phyloP scores from a whole-genome alignment of 2,113 vertebrate genomes.

The Mesocricetus auratus region DNA sequence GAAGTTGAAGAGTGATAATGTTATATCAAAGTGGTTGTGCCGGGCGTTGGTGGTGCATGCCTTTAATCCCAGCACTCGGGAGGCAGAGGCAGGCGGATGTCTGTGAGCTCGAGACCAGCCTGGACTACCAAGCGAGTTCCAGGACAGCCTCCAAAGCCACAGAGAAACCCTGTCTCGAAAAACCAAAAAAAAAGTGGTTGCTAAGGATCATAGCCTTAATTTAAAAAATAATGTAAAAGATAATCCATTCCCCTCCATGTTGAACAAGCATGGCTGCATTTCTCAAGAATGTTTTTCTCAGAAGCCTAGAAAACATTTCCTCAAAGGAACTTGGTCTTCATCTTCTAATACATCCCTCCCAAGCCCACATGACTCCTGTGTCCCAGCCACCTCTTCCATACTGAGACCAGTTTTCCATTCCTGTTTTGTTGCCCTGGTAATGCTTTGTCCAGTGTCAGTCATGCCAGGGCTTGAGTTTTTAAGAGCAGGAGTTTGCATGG shows the following conservation, averaged over 20 bases:
- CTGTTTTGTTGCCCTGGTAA: background rate
- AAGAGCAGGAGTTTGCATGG: background rate
- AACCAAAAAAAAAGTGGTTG: conserved; percentile 71
- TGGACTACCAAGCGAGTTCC: too few species aligned
- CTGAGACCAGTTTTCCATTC: conserved; percentile 22
- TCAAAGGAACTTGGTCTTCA: conserved; percentile 25
- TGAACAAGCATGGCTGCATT: conserved; percentile 57
- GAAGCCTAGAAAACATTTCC: conserved; percentile 33
- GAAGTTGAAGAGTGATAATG: background rate
- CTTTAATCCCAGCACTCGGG: too few species aligned
- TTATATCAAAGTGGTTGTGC: conserved; percentile 58
- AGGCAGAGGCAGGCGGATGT: too few species aligned
- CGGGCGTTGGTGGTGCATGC: too few species aligned
- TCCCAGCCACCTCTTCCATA: background rate
- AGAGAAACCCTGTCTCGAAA: too few species aligned
- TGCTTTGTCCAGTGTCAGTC: background rate
- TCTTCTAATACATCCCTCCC: background rate
- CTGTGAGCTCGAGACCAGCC: too few species aligned
- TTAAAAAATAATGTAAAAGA: conserved; percentile 57
- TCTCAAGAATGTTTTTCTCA: conserved; percentile 48
- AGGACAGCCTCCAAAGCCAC: too few species aligned
- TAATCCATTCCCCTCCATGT: background rate
- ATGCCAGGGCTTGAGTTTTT: background rate
- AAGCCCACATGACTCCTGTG: background rate
- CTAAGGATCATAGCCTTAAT: conserved; percentile 70